These are phyloP conservation scores for Hydriomena furcata DNA, from an alignment of 2,888 invertebrate genomes.

Conservation along the genomic window DNA sequence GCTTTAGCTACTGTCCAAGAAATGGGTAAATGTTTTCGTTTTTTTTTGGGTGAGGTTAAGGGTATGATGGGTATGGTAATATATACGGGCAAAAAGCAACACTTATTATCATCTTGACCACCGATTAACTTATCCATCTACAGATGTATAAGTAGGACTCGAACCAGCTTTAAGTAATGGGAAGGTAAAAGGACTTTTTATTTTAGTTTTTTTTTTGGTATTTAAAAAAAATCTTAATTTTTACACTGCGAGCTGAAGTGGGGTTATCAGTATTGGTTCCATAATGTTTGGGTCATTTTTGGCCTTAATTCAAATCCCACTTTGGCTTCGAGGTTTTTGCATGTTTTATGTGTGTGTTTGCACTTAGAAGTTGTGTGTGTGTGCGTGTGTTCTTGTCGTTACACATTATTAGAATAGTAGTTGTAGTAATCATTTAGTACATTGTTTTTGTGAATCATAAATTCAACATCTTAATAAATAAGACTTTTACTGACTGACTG, in stretches of 20 bases:
- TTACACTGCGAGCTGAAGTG: not conserved
- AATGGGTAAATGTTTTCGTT: slow-evolving; percentile 83
- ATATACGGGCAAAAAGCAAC: not conserved
- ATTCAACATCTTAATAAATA: too few relatives aligned
- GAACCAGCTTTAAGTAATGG: not conserved
- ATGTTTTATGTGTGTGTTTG: slow-evolving; percentile 36
- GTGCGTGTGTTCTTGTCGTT: slow-evolving; percentile 24
- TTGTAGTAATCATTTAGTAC: too few relatives aligned
- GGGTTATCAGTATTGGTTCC: too few relatives aligned
- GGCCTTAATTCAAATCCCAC: not conserved
- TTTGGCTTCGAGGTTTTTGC: slow-evolving; percentile 16
- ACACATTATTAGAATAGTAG: too few relatives aligned
- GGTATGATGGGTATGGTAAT: slow-evolving; percentile 26
- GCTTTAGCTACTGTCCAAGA: slow-evolving; percentile 88
- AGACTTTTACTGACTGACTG: too few relatives aligned
- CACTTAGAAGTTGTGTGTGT: slow-evolving; percentile 37
- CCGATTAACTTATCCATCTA: too few relatives aligned
- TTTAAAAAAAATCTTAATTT: too few relatives aligned
- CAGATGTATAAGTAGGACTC: too few relatives aligned
- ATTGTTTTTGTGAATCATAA: too few relatives aligned
- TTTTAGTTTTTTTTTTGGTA: not conserved
- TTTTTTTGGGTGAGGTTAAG: slow-evolving; percentile 25
- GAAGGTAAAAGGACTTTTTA: not conserved
- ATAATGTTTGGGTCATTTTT: too few relatives aligned
- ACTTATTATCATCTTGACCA: too few relatives aligned